A percentile compares a stretch with the other conserved stretches of the same genome.
Evolutionary conservation across 2,113 vertebrate species (phyloP).

Genomic region (Cyanoramphus novaezelandiae): DNA sequence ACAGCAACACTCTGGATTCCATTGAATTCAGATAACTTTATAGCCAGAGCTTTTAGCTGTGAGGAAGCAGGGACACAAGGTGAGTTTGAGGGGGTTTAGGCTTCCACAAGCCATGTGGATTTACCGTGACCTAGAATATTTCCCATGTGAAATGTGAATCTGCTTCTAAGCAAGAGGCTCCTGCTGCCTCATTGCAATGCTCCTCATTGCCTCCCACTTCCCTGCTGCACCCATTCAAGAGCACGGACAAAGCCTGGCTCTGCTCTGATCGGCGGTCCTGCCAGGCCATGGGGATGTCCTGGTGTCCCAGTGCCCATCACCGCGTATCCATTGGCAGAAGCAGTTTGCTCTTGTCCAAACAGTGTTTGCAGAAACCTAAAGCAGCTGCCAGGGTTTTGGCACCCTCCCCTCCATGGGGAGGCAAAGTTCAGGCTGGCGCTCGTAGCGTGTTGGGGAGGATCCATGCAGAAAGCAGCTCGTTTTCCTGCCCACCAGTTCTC

Average conservation of each 20-base stretch:
- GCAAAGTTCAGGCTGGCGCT: not conserved
- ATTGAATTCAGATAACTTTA: not conserved
- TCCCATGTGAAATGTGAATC: rapidly evolving
- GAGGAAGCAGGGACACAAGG: not conserved
- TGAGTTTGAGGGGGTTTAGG: not conserved
- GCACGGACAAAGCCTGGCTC: not conserved
- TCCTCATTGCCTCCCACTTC: not conserved
- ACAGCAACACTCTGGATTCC: not conserved
- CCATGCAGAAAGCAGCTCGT: not conserved
- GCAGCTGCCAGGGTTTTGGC: not conserved
- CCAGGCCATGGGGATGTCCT: not conserved
- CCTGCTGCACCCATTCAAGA: not conserved
- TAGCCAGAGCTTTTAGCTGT: not conserved
- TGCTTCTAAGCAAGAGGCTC: not conserved
- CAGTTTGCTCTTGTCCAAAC: not conserved
- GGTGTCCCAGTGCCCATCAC: not conserved
- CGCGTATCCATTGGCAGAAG: not conserved
- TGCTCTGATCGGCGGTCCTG: not conserved
- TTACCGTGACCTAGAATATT: not conserved
- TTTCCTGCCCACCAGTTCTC: not conserved
- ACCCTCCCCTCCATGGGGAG: rapidly evolving
- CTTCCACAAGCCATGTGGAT: rapidly evolving
- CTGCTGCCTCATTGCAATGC: not conserved
- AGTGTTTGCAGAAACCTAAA: not conserved
- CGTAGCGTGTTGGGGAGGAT: rapidly evolving